Evolutionary conservation across 2,113 vertebrate genomes (phyloP).

Genomic region (Casuarius casuarius): DNA sequence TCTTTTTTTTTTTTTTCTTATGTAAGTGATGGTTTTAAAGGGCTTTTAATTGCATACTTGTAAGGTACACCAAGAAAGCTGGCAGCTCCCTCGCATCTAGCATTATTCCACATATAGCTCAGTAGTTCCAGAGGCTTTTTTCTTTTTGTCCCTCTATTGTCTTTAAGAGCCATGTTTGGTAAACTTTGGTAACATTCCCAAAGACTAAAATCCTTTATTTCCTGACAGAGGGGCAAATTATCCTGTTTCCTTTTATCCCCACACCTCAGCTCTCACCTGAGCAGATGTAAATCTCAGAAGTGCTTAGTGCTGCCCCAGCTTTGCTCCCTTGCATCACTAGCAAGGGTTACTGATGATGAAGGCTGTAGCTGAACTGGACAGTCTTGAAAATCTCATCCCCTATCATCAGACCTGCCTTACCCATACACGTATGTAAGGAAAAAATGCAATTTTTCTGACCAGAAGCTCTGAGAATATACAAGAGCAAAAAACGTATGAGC

Average conservation of each 20-base stretch:
- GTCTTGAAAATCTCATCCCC: not conserved
- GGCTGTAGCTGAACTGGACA: not conserved
- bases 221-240: not conserved
- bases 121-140: not conserved
- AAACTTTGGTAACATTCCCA: not conserved
- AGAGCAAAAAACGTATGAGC: not conserved
- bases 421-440: not conserved
- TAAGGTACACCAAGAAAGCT: not conserved
- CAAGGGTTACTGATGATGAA: not conserved
- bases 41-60: slow-evolving; percentile 15
- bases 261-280: not conserved
- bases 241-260: not conserved
- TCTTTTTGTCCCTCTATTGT: not conserved
- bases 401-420: not conserved
- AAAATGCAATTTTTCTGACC: not conserved
- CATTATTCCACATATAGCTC: not conserved
- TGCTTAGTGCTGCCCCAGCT: rapidly evolving
- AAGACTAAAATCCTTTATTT: not conserved
- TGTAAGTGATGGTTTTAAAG: not conserved
- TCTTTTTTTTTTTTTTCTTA: not conserved
- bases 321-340: not conserved
- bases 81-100: not conserved
- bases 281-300: not conserved
- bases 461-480: not conserved
- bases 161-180: not conserved